A percentile compares a stretch with the other conserved stretches of the same genome.
Evolutionary conservation across 2,797 vertebrate genomes (phyloP).

Genomic region (Notolepis coatsorum): DNA sequence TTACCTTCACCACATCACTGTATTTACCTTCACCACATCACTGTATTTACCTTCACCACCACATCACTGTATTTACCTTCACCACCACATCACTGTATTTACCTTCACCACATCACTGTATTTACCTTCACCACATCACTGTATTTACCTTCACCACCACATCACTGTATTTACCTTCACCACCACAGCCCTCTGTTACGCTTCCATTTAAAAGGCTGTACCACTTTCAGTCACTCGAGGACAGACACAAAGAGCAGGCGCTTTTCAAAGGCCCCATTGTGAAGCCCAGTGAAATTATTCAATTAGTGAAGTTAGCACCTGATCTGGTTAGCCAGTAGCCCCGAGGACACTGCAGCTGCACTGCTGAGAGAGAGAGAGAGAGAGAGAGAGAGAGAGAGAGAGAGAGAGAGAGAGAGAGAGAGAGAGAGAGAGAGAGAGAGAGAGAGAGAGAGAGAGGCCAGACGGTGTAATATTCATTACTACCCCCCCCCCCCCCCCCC

Average conservation of each 20-base stretch:
- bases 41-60: conserved; percentile 47
- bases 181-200: conserved; percentile 47
- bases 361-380: conserved; percentile 17
- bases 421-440: conserved; percentile 37
- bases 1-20: too few relatives aligned
- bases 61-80: conserved; percentile 47
- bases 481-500: conserved; percentile 61
- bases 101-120: conserved; percentile 46
- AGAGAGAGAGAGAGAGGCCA: conserved; percentile 51
- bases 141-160: conserved; percentile 51
- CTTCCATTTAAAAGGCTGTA: conserved; percentile 55
- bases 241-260: conserved; percentile 74
- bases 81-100: conserved; percentile 44
- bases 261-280: conserved; percentile 76
- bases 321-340: conserved; percentile 77
- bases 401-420: conserved; percentile 18
- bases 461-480: conserved; percentile 76
- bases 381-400: conserved; percentile 34
- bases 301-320: conserved; percentile 83
- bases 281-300: conserved; percentile 80
- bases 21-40: too few relatives aligned
- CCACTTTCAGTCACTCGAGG: conserved; percentile 73
- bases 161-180: conserved; percentile 45
- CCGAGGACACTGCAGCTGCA: conserved; percentile 77
- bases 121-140: too few relatives aligned